A percentile compares a stretch with the other conserved stretches of the same genome.
These are phyloP conservation scores for Brachyhypopomus gauderio DNA, from an alignment of 2,113 vertebrate species.

Conservation along the genomic window DNA sequence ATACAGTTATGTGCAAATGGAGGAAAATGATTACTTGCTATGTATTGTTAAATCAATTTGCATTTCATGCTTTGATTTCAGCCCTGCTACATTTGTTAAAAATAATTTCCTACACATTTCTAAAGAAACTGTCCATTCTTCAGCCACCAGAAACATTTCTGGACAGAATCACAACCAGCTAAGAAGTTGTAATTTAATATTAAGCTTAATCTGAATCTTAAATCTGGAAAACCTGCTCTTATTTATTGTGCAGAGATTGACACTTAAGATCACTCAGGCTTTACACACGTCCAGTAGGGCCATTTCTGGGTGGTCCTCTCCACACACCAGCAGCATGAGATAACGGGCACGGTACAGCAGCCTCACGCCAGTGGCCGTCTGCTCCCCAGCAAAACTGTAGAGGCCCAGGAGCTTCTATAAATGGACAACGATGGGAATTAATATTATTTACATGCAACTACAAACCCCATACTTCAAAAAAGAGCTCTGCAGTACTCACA, in stretches of 20 bases:
- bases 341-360: constrained; percentile 90
- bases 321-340: constrained; percentile 88
- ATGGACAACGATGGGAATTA: background rate
- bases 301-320: constrained; percentile 93
- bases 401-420: constrained; percentile 87
- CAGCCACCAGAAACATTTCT: too few species aligned
- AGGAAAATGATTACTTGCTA: too few species aligned
- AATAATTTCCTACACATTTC: too few species aligned
- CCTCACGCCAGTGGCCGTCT: constrained; percentile 80
- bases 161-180: too few species aligned
- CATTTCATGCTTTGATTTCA: too few species aligned
- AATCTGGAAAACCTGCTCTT: background rate
- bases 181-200: too few species aligned
- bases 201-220: background rate
- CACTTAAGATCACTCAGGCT: background rate
- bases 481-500: constrained; percentile 70
- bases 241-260: background rate
- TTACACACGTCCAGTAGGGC: constrained; percentile 86
- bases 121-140: too few species aligned
- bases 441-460: background rate
- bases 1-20: too few species aligned
- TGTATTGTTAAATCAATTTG: too few species aligned
- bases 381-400: constrained; percentile 93
- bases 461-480: background rate
- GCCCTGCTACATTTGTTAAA: too few species aligned